Conservation (phyloP, 2,888 invertebrate species). For the Acanthoscelides obtectus region DNA sequence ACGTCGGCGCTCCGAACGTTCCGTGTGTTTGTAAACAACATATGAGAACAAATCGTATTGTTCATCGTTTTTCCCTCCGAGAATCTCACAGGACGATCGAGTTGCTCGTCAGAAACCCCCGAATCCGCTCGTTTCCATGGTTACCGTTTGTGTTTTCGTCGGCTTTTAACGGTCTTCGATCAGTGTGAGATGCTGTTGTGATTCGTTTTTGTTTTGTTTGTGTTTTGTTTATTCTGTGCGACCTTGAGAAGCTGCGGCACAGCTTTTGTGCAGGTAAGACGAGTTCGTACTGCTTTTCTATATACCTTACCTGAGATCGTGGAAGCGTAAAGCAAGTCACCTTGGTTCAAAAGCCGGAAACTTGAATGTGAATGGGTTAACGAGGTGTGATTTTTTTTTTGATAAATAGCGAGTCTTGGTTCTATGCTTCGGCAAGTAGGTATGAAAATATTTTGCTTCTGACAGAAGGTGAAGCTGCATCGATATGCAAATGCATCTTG, state of each 20-base stretch:
- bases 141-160: background rate
- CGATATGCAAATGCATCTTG: no score
- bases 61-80: conserved; percentile 6
- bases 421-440: background rate
- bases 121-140: background rate
- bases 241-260: background rate
- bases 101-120: conserved; percentile 1
- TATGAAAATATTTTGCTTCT: background rate
- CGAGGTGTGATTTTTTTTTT: background rate
- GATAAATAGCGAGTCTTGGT: background rate
- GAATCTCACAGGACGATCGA: conserved; percentile 6
- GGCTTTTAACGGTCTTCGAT: background rate
- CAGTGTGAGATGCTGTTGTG: conserved; percentile 3
- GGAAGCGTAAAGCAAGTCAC: background rate
- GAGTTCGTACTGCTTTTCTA: background rate
- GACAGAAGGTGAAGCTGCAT: no score
- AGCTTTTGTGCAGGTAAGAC: background rate
- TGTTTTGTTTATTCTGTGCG: background rate
- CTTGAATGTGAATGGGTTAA: background rate
- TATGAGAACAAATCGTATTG: conserved; percentile 22
- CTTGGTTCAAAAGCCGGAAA: background rate
- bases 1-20: conserved; percentile 12
- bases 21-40: conserved; percentile 22
- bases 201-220: conserved; percentile 8
- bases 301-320: background rate